Evolutionary conservation across 1,140 invertebrate species (phyloP), one percentile per base, ranked within the genome.

Genomic region (Diuraphis noxia): DNA sequence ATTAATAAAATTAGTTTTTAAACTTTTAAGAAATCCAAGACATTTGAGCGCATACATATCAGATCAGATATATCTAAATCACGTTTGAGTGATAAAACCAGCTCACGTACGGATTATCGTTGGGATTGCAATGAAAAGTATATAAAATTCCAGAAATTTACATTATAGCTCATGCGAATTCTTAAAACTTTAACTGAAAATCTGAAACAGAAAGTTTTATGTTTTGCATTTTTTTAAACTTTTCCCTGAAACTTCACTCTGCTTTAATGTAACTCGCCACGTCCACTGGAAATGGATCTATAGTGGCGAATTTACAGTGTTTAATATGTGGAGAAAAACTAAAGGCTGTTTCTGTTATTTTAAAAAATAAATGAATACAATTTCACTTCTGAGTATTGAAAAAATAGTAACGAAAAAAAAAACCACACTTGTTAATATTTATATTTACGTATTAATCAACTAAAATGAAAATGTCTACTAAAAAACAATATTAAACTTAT

Each of bases 81-180:
- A 91, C 89, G 89, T 91, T 91, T 82, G 43, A 79, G 88, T 90
- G 41, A 90, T 90, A 90, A 79, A 90, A 79, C 63, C 88, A 90
- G 23, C 88, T 90, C 88, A 90, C 88, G 88, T 90, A 79, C 63
- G 88, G 72, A 77, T 72, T 90, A 77, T 43, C 10, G 72, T 91
- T 40, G 43, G 89, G 30, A 36, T 79, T 34, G 41, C 88, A 79
- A 90, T 79, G 72, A 91, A 91, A 82, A 91, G 72, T 82, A 82
- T 46, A 91, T 82, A 91, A 82, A 81, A 91, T 49, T 34, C 72
- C 19, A 91, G 40, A 91, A 91, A 91, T 91, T 91, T 81, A 91
- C 89, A 91, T 49, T 81, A 81, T 25, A 56, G 40, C 34, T 77
- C 89, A 49, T 49, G 72, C 34, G 89, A 91, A 91, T 81, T 91